Conservation (phyloP, 2,888 invertebrate genomes). For the Pegoplata infirma region DNA sequence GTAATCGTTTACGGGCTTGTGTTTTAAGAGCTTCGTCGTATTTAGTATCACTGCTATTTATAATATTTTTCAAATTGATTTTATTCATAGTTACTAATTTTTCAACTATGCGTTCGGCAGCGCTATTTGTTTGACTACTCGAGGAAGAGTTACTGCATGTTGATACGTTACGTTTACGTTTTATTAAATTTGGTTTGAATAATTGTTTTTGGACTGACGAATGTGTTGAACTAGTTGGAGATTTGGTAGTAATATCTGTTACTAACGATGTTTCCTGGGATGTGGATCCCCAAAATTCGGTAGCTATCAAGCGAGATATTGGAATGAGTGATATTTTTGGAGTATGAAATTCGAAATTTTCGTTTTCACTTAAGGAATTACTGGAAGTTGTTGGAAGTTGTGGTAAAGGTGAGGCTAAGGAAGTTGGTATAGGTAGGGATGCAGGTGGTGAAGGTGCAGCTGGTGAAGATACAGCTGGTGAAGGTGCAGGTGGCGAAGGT, state of each 20-base stretch:
- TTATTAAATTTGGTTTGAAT: constrained; percentile 65
- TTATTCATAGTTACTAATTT: constrained; percentile 75
- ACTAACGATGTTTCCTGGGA: constrained; percentile 54
- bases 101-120: constrained; percentile 66
- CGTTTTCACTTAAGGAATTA: constrained; percentile 24
- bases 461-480: too few relatives aligned
- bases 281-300: constrained; percentile 63
- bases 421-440: too few relatives aligned
- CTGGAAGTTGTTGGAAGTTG: too few relatives aligned
- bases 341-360: constrained; percentile 40
- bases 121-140: constrained; percentile 65
- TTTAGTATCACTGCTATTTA: constrained; percentile 75
- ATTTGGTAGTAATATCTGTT: constrained; percentile 6
- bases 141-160: constrained; percentile 66
- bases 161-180: constrained; percentile 58
- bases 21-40: constrained; percentile 74
- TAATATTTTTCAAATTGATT: constrained; percentile 74
- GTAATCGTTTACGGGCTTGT: constrained; percentile 72
- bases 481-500: too few relatives aligned
- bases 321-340: constrained; percentile 72
- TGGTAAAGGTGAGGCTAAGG: too few relatives aligned
- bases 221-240: not conserved
- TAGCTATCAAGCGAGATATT: constrained; percentile 67
- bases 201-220: constrained; percentile 26
- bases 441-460: too few relatives aligned